phyloP scores from a whole-genome alignment of 2,888 invertebrate genomes.

The Chrysolina americana region DNA sequence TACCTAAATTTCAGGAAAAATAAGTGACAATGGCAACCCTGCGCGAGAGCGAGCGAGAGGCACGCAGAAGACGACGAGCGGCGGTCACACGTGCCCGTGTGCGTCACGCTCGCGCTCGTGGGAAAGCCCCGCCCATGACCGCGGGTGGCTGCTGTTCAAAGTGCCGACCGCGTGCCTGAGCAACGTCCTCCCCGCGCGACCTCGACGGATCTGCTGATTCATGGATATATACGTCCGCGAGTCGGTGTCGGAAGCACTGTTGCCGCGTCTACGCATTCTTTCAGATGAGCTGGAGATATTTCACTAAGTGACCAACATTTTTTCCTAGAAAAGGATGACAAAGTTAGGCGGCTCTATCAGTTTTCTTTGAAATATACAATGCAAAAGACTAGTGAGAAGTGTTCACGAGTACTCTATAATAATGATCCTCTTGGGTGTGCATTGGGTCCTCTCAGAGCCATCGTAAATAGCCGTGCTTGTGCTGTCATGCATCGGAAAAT shows the following conservation, averaged over 20 bases:
- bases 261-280: constrained; percentile 29
- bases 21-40: too few relatives aligned
- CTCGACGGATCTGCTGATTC: constrained; percentile 51
- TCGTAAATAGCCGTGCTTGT: too few relatives aligned
- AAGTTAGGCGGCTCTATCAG: too few relatives aligned
- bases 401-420: too few relatives aligned
- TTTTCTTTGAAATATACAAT: too few relatives aligned
- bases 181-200: constrained; percentile 39
- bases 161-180: constrained; percentile 55
- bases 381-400: too few relatives aligned
- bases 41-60: constrained; percentile 32
- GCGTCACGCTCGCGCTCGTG: constrained; percentile 68
- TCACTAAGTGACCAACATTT: neutral
- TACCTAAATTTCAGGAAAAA: too few relatives aligned
- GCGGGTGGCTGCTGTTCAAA: constrained; percentile 63
- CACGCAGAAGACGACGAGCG: constrained; percentile 44
- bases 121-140: constrained; percentile 67
- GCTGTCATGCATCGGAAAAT: too few relatives aligned
- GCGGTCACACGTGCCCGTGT: constrained; percentile 70
- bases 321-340: too few relatives aligned
- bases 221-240: constrained; percentile 49
- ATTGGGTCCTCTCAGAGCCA: too few relatives aligned
- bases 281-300: constrained; percentile 5
- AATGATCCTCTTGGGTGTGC: too few relatives aligned
- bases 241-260: constrained; percentile 37